phyloP scores from a whole-genome alignment of 2,113 vertebrate species.

The Atrichornis clamosus region DNA sequence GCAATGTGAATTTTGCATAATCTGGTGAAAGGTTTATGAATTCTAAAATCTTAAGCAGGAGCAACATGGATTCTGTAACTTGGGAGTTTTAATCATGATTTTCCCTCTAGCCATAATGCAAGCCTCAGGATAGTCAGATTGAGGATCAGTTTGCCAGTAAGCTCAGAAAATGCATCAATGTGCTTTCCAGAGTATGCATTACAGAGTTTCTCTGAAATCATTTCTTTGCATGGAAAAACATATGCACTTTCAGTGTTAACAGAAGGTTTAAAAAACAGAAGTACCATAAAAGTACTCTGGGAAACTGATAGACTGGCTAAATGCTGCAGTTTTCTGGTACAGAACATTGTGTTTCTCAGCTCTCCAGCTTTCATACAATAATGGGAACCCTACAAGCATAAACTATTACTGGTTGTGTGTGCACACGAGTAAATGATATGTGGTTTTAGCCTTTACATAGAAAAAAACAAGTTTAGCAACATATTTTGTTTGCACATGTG shows the following conservation, averaged over 20 bases:
- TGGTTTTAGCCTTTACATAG: background rate
- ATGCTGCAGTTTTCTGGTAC: slow-evolving; percentile 15
- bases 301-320: background rate
- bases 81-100: background rate
- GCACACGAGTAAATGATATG: background rate
- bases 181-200: background rate
- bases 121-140: background rate
- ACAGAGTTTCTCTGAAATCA: background rate
- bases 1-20: background rate
- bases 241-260: background rate
- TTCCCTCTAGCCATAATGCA: background rate
- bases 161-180: background rate
- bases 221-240: slow-evolving; percentile 3
- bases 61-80: background rate
- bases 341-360: slow-evolving; percentile 8
- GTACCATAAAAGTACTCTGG: background rate
- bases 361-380: slow-evolving; percentile 4
- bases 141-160: background rate
- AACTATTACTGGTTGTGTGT: background rate
- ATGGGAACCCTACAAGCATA: background rate
- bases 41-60: background rate
- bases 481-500: background rate
- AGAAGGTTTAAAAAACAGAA: background rate
- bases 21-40: background rate
- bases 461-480: slow-evolving; percentile 14